These are phyloP conservation scores for Heliconius hortense DNA, from an alignment of 2,888 invertebrate genomes.

Conservation along the genomic window DNA sequence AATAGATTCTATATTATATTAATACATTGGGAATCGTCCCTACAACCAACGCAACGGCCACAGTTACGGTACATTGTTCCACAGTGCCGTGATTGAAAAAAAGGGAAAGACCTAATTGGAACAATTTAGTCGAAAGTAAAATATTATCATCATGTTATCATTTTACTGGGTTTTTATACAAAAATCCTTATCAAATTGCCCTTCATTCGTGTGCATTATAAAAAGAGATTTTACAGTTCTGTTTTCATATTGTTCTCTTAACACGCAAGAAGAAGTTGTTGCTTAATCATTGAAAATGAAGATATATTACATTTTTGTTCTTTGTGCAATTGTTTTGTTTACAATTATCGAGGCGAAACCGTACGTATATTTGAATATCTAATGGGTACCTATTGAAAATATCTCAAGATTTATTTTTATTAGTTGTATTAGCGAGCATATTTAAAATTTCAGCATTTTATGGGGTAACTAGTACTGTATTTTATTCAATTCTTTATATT, in stretches of 20 bases:
- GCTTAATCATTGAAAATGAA: neutral
- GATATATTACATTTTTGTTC: neutral
- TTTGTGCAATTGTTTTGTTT: conserved; percentile 4
- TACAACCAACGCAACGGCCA: too few relatives aligned
- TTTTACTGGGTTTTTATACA: neutral
- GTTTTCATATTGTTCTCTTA: too few relatives aligned
- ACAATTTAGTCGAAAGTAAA: neutral
- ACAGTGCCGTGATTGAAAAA: too few relatives aligned
- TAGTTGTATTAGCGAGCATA: neutral
- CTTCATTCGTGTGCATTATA: neutral
- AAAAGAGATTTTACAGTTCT: neutral
- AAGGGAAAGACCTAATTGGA: neutral
- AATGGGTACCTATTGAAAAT: neutral
- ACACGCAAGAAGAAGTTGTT: neutral
- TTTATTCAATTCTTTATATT: neutral
- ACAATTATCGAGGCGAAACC: neutral
- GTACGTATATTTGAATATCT: neutral
- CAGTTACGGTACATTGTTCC: too few relatives aligned
- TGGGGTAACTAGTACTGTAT: neutral
- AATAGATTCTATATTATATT: too few relatives aligned
- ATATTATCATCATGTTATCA: neutral
- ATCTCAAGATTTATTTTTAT: neutral
- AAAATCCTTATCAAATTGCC: conserved; percentile 7
- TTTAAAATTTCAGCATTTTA: too few relatives aligned
- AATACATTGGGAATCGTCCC: too few relatives aligned